A percentile compares a stretch with the other conserved stretches of the same genome.
These are phyloP conservation scores for Cynopterus sphinx DNA, from an alignment of 2,797 vertebrate genomes.

Conservation along the genomic window DNA sequence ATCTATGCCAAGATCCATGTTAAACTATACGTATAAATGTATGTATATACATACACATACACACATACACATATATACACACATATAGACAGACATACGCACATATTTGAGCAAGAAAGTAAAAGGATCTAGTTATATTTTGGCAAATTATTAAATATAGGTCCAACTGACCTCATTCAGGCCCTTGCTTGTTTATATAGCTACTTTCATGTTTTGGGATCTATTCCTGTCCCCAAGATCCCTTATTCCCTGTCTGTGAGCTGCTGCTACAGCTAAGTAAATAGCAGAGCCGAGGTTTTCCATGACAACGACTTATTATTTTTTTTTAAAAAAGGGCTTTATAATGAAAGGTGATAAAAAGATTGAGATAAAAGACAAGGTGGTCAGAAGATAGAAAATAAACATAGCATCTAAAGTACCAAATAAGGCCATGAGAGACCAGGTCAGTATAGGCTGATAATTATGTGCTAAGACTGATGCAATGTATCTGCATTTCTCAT, in stretches of 20 bases:
- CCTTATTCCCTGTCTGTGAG: background rate
- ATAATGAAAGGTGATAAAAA: conserved; percentile 23
- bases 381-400: conserved; percentile 43
- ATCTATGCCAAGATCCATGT: background rate
- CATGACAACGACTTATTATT: conserved; percentile 81
- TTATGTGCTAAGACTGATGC: conserved; percentile 69
- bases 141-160: conserved; percentile 14
- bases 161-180: background rate
- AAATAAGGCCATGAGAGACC: conserved; percentile 57
- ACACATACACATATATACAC: background rate
- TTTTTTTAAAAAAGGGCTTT: conserved; percentile 22
- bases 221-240: background rate
- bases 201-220: background rate
- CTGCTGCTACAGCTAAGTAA: background rate
- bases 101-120: background rate
- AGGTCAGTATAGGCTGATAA: conserved; percentile 71
- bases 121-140: background rate
- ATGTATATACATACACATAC: background rate
- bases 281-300: conserved; percentile 76
- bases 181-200: conserved; percentile 3
- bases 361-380: conserved; percentile 42
- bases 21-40: background rate
- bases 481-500: background rate
- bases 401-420: conserved; percentile 32
- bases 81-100: background rate